phyloP scores from a whole-genome alignment of 2,888 invertebrate species.

The Steromphala cineraria region DNA sequence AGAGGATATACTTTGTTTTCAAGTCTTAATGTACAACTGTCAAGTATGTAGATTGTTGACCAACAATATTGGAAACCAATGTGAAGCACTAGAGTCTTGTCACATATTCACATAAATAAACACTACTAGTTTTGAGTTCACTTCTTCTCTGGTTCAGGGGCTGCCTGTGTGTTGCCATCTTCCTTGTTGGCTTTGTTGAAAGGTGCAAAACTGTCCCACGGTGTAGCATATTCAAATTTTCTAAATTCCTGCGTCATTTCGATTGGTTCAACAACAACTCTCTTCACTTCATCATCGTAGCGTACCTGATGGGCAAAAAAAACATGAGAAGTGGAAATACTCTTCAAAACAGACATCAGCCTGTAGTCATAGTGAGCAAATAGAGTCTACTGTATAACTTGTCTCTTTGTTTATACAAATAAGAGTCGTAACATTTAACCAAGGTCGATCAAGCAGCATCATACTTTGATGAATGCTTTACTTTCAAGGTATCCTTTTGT shows the following conservation, averaged over 20 bases:
- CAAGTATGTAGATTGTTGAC: too few relatives aligned
- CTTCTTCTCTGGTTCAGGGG: neutral
- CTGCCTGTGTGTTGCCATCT: neutral
- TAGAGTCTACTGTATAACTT: neutral
- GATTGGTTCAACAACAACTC: constrained; percentile 96
- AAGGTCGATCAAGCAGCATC: too few relatives aligned
- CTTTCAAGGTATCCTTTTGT: too few relatives aligned
- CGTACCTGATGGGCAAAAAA: constrained; percentile 81
- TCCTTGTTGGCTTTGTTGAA: constrained; percentile 34
- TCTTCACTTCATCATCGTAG: constrained; percentile 97
- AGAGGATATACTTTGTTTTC: too few relatives aligned
- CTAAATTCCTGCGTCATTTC: constrained; percentile 98
- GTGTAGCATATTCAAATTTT: constrained; percentile 95
- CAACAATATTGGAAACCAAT: too few relatives aligned
- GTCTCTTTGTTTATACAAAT: too few relatives aligned
- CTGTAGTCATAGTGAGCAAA: neutral
- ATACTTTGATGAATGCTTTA: too few relatives aligned
- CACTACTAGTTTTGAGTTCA: neutral
- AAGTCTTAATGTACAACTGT: too few relatives aligned
- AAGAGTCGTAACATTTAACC: too few relatives aligned
- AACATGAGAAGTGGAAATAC: neutral
- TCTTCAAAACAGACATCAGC: too few relatives aligned
- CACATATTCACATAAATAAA: too few relatives aligned
- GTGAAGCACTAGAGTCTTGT: too few relatives aligned
- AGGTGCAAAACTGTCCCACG: constrained; percentile 98